phyloP scores from a whole-genome alignment of 2,888 invertebrate genomes.

The Drosophila neonasuta region DNA sequence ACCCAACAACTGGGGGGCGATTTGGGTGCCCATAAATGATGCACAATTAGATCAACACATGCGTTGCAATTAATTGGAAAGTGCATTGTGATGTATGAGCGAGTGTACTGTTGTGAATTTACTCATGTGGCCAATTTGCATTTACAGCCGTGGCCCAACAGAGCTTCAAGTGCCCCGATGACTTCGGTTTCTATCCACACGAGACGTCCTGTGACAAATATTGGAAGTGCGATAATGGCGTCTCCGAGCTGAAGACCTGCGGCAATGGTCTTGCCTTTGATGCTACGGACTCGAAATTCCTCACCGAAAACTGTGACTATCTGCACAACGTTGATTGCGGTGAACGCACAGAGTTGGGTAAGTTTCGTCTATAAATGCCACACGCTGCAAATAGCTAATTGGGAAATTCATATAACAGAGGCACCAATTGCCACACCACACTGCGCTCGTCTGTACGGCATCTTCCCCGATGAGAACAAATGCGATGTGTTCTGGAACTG shows the following conservation, averaged over 20 bases:
- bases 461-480: slow-evolving; percentile 93
- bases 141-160: slow-evolving; percentile 88
- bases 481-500: slow-evolving; percentile 98
- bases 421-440: slow-evolving; percentile 92
- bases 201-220: slow-evolving; percentile 95
- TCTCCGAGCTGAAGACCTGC: slow-evolving; percentile 94
- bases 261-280: slow-evolving; percentile 97
- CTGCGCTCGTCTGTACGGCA: slow-evolving; percentile 93
- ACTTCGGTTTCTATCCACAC: slow-evolving; percentile 97
- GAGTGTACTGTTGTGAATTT: slow-evolving; percentile 27
- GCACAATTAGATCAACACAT: slow-evolving; percentile 35
- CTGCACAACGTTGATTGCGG: slow-evolving; percentile 97
- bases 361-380: slow-evolving; percentile 69
- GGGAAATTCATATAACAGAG: slow-evolving; percentile 83
- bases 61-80: slow-evolving; percentile 42
- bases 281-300: slow-evolving; percentile 92
- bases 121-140: slow-evolving; percentile 29
- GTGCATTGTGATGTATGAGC: slow-evolving; percentile 4
- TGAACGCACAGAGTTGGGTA: slow-evolving; percentile 92
- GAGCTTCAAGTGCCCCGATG: slow-evolving; percentile 95
- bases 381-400: background rate
- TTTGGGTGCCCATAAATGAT: slow-evolving; percentile 37
- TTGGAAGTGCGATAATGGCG: slow-evolving; percentile 96
- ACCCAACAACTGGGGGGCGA: background rate
- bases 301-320: slow-evolving; percentile 97